These are phyloP conservation scores for Micromys minutus DNA, from an alignment of 2,113 vertebrate species.

Conservation along the genomic window DNA sequence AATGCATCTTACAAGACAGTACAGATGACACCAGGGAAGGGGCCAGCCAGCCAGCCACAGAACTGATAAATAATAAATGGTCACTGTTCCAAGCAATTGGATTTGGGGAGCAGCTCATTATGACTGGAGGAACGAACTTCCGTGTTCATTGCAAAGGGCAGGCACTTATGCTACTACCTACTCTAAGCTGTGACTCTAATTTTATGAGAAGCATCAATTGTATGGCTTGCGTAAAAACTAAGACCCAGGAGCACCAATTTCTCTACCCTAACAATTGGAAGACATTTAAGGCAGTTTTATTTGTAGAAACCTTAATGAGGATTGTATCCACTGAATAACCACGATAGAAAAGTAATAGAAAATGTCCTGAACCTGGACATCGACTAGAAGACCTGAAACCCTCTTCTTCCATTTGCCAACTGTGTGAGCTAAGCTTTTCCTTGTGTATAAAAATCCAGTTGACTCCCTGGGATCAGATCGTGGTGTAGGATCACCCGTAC, in stretches of 20 bases:
- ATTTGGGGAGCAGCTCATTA: background rate
- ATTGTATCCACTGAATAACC: background rate
- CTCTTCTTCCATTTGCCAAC: background rate
- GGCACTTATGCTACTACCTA: background rate
- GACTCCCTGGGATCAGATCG: background rate
- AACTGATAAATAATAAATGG: conserved; percentile 41
- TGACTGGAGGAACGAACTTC: background rate
- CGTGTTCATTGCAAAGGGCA: background rate
- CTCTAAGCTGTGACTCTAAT: conserved; percentile 6
- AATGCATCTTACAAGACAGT: background rate
- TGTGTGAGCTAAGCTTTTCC: background rate
- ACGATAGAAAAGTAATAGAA: background rate
- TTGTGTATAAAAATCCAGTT: background rate
- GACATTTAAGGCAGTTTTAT: conserved; percentile 28
- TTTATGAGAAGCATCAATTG: conserved; percentile 39
- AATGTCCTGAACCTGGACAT: background rate
- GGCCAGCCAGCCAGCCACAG: background rate
- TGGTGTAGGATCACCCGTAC: background rate
- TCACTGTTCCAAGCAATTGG: conserved; percentile 1
- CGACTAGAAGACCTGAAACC: background rate
- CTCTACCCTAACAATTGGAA: background rate
- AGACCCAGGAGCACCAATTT: background rate
- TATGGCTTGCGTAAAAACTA: conserved; percentile 30
- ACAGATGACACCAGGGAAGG: background rate
- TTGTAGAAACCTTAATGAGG: background rate